Evolutionary conservation across 1,140 invertebrate genomes (phyloP), one percentile per base, ranked within the genome.

Genomic region (Dendrolimus punctatus): DNA sequence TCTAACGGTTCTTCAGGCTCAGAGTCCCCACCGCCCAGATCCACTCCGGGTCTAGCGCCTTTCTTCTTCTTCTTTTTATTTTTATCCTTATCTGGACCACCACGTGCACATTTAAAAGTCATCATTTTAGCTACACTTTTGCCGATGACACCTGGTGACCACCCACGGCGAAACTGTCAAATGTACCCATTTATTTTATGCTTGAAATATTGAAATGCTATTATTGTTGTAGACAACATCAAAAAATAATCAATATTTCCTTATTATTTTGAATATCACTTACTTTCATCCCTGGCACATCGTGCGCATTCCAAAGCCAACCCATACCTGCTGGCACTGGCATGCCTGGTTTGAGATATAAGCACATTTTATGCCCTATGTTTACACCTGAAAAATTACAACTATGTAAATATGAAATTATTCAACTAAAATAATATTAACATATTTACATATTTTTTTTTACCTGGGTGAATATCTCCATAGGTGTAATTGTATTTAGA

Each of bases 291-390:
- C 76, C 80, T 5, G 80, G 80, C 4, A 82, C 56, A 51, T 86
- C 77, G 5, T 63, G 47, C 8, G 86, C 66, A 62, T 85, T 90
- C 90, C 90, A 91, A 8, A 89, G 60, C 90, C 90, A 91, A 0
- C 90, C 90, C 89, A 90, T 90, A 36, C 78, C 74, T 4, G 80
- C 68, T 1, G 90, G 90, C 0, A 90, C 88, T 4, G 84, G 75
- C 37, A 76, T 70, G 0, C 76, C 76, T 5, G 68, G 68, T 39
- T 68, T 77, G 5, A 71, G 52, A 37, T 74, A 77, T 4, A 71
- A 68, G 59, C 90, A 90, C 62, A 81, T 62, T 49, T 85, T 88
- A 54, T 90, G 90, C 0, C 89, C 89, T 40, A 89, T 73, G 8
- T 80, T 66, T 0, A 80, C 75, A 5, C 89, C 89, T 68, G 74